Evolutionary conservation across 2,888 invertebrate genomes (phyloP).

Genomic region (Lapara coniferarum): DNA sequence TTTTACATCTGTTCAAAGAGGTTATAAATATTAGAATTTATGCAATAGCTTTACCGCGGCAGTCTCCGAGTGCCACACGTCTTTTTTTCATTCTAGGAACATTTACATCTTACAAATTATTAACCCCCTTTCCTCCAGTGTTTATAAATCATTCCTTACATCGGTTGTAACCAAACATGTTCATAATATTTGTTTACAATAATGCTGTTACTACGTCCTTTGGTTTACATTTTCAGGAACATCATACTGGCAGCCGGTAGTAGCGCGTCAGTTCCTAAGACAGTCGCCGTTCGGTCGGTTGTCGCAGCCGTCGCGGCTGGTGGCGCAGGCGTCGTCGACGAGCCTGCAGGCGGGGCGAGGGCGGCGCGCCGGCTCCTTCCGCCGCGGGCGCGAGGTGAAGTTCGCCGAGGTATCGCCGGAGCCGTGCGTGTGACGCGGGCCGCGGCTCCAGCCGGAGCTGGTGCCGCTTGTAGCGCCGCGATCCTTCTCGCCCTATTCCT

Average conservation of each 20-base stretch:
- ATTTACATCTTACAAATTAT: too few relatives aligned
- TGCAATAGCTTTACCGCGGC: too few relatives aligned
- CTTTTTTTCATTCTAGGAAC: too few relatives aligned
- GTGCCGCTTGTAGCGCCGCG: constrained; percentile 73
- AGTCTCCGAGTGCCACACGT: too few relatives aligned
- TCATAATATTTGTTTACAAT: too few relatives aligned
- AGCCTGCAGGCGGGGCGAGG: constrained; percentile 67
- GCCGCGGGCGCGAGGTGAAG: constrained; percentile 80
- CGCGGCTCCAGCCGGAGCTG: constrained; percentile 81
- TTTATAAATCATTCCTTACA: too few relatives aligned
- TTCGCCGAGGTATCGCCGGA: constrained; percentile 72
- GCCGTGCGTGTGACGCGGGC: constrained; percentile 79
- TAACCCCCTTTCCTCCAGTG: too few relatives aligned
- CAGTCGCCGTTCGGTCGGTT: constrained; percentile 85
- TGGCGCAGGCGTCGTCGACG: constrained; percentile 75
- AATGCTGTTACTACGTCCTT: background rate
- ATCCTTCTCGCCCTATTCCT: constrained; percentile 48
- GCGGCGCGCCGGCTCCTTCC: constrained; percentile 74
- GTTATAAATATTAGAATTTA: too few relatives aligned
- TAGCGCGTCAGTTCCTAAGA: constrained; percentile 88
- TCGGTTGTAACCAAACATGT: too few relatives aligned
- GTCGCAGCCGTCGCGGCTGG: constrained; percentile 59
- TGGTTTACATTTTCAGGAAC: constrained; percentile 18
- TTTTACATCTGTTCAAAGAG: too few relatives aligned
- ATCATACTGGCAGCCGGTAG: constrained; percentile 87